Conservation (phyloP, 2,113 vertebrate species). For the Aspiorhynchus laticeps region DNA sequence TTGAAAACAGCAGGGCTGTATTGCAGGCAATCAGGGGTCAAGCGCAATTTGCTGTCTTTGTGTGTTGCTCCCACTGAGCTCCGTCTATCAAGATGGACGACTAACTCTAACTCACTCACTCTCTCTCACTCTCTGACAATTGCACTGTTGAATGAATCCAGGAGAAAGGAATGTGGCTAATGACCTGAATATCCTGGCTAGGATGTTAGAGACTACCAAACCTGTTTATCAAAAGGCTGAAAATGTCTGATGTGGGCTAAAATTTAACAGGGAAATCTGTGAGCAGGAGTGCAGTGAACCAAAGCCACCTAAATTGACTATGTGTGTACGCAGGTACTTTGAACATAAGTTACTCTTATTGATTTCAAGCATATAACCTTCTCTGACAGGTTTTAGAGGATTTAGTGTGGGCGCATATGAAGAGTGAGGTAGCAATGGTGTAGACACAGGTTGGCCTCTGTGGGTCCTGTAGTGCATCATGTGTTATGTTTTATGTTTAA, state of each 20-base stretch:
- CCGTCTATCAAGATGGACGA: slow-evolving; percentile 28
- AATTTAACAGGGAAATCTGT: slow-evolving; percentile 23
- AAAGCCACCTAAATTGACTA: slow-evolving; percentile 28
- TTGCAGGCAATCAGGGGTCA: slow-evolving; percentile 31
- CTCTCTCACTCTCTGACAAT: slow-evolving; percentile 27
- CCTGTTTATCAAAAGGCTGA: slow-evolving; percentile 49
- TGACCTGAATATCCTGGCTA: slow-evolving; percentile 45
- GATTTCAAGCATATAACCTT: slow-evolving; percentile 44
- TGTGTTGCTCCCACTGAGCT: slow-evolving; percentile 23
- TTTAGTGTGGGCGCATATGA: slow-evolving; percentile 21
- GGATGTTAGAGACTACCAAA: slow-evolving; percentile 47
- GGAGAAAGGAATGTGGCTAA: slow-evolving; percentile 52
- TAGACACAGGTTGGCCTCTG: not conserved
- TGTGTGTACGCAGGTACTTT: slow-evolving; percentile 24
- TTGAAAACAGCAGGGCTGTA: slow-evolving; percentile 24
- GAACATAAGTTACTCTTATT: slow-evolving; percentile 28
- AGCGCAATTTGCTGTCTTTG: slow-evolving; percentile 36
- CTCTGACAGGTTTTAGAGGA: slow-evolving; percentile 34
- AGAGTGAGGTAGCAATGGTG: slow-evolving; percentile 14
- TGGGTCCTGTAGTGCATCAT: not conserved
- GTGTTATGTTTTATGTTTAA: not conserved
- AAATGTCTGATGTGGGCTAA: slow-evolving; percentile 38
- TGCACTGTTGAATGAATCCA: slow-evolving; percentile 51
- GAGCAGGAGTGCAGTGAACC: slow-evolving; percentile 16
- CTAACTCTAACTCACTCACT: slow-evolving; percentile 21